These are phyloP conservation scores for Zonitis immaculata DNA, from an alignment of 2,888 invertebrate genomes.

Conservation along the genomic window DNA sequence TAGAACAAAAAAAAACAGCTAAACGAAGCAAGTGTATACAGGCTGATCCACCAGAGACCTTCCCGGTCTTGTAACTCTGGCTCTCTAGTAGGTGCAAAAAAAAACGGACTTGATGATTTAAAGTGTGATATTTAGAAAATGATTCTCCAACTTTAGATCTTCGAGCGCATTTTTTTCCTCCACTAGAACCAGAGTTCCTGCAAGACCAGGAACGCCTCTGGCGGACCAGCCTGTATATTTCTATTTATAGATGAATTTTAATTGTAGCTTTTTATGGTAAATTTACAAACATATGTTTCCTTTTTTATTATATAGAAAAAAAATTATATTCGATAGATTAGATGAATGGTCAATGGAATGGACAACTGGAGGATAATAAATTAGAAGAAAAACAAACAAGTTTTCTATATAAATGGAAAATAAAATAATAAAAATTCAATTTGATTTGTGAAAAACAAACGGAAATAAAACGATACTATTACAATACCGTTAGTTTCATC, in stretches of 20 bases:
- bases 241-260: slow-evolving; percentile 5
- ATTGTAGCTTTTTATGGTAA: slow-evolving; percentile 8
- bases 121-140: too few relatives aligned
- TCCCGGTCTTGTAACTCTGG: too few relatives aligned
- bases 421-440: slow-evolving; percentile 3
- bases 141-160: too few relatives aligned
- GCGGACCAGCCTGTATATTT: too few relatives aligned
- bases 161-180: too few relatives aligned
- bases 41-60: too few relatives aligned
- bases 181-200: too few relatives aligned
- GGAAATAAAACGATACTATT: slow-evolving; percentile 20
- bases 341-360: slow-evolving; percentile 23
- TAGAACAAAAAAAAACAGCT: not conserved
- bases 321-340: not conserved
- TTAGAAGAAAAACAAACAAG: slow-evolving; percentile 23
- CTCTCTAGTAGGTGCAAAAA: too few relatives aligned
- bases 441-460: slow-evolving; percentile 14
- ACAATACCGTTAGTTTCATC: slow-evolving; percentile 24
- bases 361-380: slow-evolving; percentile 12
- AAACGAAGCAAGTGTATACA: not conserved
- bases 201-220: too few relatives aligned
- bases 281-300: slow-evolving; percentile 1
- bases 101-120: too few relatives aligned
- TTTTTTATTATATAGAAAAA: slow-evolving; percentile 5
- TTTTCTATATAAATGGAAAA: slow-evolving; percentile 13